Base-by-base conservation (phyloP, 1,140 invertebrate genomes). In the Pteromalus puparum region DNA sequence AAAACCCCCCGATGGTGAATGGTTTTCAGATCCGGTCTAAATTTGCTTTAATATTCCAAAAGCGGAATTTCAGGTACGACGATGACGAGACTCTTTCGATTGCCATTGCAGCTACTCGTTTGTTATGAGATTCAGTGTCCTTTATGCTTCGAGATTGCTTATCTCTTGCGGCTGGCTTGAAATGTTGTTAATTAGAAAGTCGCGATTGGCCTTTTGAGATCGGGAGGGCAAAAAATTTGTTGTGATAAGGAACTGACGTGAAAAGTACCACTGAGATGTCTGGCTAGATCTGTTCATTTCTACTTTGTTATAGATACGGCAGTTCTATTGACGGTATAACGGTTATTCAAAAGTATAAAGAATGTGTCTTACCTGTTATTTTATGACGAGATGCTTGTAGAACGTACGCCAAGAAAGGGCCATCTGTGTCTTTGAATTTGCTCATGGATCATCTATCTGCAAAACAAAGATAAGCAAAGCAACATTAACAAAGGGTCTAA, bases 51-150 rank as follows among this genome's bases (percentile, higher is more conserved):
- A 34, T 34, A 48, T 28, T 53, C 18, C 53, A 61, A n/a, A 73
- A 81, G 68, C 30, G 15, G 48, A 38, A 65, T 74, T 82, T 74
- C 42, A 34, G 46, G 48, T 82, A 61, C 28, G 13, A 82, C 30
- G 70, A 82, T 74, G 80, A 82, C 46, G 26, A 48, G 48, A 74
- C 70, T 74, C 5, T 82, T 82, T 74, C 26, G 3, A 26, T 80
- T 42, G 12, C 9, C 42, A 70, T 70, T 80, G 26, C 34, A 0
- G 21, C 42, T 5, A 1, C 46, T 18, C 46, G 3, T 48, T 61
- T 61, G 18, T 61, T 7, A 21, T 21, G 21, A 7, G 53, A 21
- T n/a, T 61, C 53, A n/a, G 18, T 21, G 53, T 61, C 67, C 26
- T 70, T 28, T 70, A 70, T 70, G 18, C 53, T 10, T 7, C 7